Evolutionary conservation across 2,888 invertebrate genomes (phyloP), one percentile per base, ranked within the genome.

Genomic region (Eupithecia abbreviata): DNA sequence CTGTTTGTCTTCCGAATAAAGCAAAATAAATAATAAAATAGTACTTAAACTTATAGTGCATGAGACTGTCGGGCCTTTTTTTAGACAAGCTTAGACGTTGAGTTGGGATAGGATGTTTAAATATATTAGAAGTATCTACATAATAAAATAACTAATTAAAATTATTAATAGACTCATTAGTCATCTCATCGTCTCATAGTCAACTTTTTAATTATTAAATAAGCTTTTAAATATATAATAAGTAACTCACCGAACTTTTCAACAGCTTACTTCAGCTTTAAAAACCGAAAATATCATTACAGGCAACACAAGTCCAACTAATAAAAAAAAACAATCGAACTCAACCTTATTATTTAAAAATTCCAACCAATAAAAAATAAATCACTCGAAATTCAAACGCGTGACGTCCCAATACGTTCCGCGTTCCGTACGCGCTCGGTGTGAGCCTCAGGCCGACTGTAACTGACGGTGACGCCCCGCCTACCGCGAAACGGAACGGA

Each of bases 391-490:
- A 84, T 85, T 82, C 65, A 84, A 81, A 83, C 80, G 81, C 79
- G 74, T 76, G 81, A 81, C 81, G 84, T 86, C 86, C 86, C 85
- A 85, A 86, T 87, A 86, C 84, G 84, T 74, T 85, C 85, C 87
- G 87, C 89, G 88, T 88, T 88, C 83, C 87, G 87, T 84, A 86
- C 90, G 90, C 92, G 93, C 91, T 90, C 90, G 91, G 90, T 90
- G 92, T 87, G 86, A 87, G 87, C 92, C 90, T 90, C 90, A 89
- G 90, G 87, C 89, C 88, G 89, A 87, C 91, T 91, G 92, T 93
- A 91, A 90, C 92, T 78, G 89, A 88, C 86, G 86, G 88, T 86
- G 85, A 86, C 84, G 87, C 93, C 89, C 92, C 93, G 93, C 93
- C 93, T 88, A 90, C 90, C 85, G 86, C 88, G 87, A 86, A 88